These are phyloP conservation scores for Bellardia pandia DNA, from an alignment of 2,888 invertebrate species.

Conservation along the genomic window DNA sequence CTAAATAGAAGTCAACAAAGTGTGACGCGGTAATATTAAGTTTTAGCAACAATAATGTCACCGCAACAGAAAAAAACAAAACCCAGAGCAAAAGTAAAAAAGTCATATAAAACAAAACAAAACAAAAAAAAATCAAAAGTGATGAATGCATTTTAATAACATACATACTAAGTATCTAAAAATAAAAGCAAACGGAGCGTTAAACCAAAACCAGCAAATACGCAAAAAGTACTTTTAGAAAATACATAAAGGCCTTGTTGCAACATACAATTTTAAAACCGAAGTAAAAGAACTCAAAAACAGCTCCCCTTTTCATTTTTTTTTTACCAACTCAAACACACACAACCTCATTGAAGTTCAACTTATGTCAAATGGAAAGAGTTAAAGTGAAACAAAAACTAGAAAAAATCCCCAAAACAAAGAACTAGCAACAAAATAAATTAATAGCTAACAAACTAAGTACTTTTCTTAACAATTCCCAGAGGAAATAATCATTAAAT, in stretches of 20 bases:
- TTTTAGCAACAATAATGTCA: conserved; percentile 65
- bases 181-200: conserved; percentile 61
- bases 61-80: conserved; percentile 52
- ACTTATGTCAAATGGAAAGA: conserved; percentile 48
- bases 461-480: conserved; percentile 11
- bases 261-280: neutral
- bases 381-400: neutral
- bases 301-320: conserved; percentile 18
- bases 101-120: neutral
- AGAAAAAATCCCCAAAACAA: neutral
- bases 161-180: conserved; percentile 30
- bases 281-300: conserved; percentile 12
- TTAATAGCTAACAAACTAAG: neutral
- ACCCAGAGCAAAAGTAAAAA: conserved; percentile 1
- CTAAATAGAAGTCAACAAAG: conserved; percentile 72
- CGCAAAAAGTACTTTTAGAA: conserved; percentile 14
- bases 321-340: conserved; percentile 48
- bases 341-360: conserved; percentile 55
- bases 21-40: conserved; percentile 69
- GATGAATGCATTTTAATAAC: conserved; percentile 71
- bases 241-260: conserved; percentile 28
- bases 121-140: conserved; percentile 70
- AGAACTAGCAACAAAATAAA: conserved; percentile 42
- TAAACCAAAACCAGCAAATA: conserved; percentile 67
- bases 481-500: conserved; percentile 44